Evolutionary conservation across 2,797 vertebrate species (phyloP).

Genomic region (Pipistrellus pygmaeus): DNA sequence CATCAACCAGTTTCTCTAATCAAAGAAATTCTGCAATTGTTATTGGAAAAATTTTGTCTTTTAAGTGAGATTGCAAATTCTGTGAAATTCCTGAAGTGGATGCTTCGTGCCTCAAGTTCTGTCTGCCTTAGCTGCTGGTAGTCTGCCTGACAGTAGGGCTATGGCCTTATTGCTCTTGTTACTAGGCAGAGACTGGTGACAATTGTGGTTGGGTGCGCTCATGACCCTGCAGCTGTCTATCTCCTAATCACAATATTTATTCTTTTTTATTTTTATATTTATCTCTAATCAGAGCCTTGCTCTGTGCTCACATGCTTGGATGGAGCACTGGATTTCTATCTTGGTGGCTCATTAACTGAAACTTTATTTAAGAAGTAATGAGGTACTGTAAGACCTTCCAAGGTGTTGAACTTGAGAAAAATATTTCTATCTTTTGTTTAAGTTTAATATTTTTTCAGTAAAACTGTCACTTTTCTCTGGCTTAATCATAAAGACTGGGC

Average conservation of each 20-base stretch:
- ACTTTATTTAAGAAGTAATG: not conserved
- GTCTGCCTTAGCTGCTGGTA: not conserved
- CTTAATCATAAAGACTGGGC: not conserved
- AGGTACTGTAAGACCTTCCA: not conserved
- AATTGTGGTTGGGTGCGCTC: not conserved
- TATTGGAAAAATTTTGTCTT: not conserved
- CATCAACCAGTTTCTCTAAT: slow-evolving; percentile 2
- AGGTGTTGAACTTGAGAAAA: not conserved
- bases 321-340: not conserved
- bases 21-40: slow-evolving; percentile 22
- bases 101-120: not conserved
- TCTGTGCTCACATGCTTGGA: not conserved
- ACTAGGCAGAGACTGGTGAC: not conserved
- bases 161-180: not conserved
- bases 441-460: slow-evolving; percentile 12
- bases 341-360: slow-evolving; percentile 31
- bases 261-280: slow-evolving; percentile 31
- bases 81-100: not conserved
- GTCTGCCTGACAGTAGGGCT: not conserved
- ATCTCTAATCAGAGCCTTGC: not conserved
- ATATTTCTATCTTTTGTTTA: slow-evolving; percentile 26
- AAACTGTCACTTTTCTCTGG: not conserved
- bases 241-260: not conserved
- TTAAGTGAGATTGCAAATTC: slow-evolving; percentile 28
- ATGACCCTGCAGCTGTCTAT: not conserved